Percentiles rank a stretch among this genome's conserved stretches.
These are phyloP conservation scores for Phataginus tricuspis DNA, from an alignment of 2,797 vertebrate genomes.

Conservation along the genomic window DNA sequence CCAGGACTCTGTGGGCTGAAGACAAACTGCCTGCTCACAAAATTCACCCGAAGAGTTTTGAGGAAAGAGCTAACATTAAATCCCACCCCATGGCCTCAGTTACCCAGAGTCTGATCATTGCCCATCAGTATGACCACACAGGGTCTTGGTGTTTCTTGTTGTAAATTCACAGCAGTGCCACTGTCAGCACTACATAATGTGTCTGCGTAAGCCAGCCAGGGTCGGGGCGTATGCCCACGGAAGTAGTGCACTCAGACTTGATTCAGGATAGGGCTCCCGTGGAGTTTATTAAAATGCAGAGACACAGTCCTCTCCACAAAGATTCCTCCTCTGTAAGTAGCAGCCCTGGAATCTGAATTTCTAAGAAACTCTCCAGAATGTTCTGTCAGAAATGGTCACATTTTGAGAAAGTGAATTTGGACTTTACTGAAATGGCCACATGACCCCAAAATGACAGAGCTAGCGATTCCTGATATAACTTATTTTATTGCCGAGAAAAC, in stretches of 20 bases:
- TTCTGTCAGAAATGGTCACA: background rate
- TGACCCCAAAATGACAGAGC: background rate
- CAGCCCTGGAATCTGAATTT: background rate
- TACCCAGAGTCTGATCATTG: background rate
- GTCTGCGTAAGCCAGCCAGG: background rate
- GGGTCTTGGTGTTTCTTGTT: background rate
- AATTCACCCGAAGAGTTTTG: background rate
- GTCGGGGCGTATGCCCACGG: background rate
- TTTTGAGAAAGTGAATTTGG: conserved; percentile 14
- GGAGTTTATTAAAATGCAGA: background rate
- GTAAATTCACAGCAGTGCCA: background rate
- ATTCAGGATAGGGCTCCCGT: background rate
- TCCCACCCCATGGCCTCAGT: background rate
- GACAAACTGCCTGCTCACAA: background rate
- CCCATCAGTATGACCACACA: accelerated
- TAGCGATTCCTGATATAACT: background rate
- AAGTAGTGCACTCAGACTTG: background rate
- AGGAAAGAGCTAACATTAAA: background rate
- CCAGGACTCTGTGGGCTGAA: background rate
- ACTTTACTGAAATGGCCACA: background rate
- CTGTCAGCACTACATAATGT: background rate
- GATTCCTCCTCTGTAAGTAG: background rate
- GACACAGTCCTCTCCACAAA: background rate
- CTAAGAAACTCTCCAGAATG: background rate
- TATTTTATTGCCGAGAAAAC: background rate